Evolutionary conservation across 2,888 invertebrate species (phyloP), one percentile per base, ranked within the genome.

Genomic region (Lepidocyrtoides sp.): DNA sequence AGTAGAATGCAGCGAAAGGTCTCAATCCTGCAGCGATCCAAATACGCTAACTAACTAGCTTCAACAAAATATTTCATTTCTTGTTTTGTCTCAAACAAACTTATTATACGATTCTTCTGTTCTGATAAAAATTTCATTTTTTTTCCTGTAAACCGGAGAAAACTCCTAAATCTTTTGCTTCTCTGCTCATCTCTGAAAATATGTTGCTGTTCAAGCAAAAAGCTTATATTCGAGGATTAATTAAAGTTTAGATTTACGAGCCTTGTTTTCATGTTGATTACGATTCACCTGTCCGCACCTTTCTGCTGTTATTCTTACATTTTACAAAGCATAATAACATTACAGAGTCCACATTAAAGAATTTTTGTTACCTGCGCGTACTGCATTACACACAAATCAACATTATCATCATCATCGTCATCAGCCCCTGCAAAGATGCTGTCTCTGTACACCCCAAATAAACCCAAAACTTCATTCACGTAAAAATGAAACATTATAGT

Each of bases 241-340:
- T 93, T 93, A 93, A 93, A 93, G 57, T 92, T 81, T 86, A 93
- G 93, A 93, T 93, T 93, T 93, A 93, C 93, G 93, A 92, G 86
- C 87, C 57, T 89, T 84, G 69, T 79, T 87, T 92, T 81, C 63
- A 63, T 10, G 10, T 79, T 81, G 85, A 92, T 88, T 83, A 91
- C 83, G 89, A 92, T 91, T 91, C 91, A 91, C 92, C 92, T 93
- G 93, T 93, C 93, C 93, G 93, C 93, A 92, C 92, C 91, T 72
- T 77, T 81, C 5, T 48, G 48, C 32, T 85, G 69, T 72, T 32
- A 36, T 36, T 36, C 36, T 36, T 44, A 23, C 26, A 26, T 75
- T 54, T 36, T 36, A 36, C 36, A 36, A 4, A 7, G 36, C 2
- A 7, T 36, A 36, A n/a, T 2, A 23, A 23, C 60, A 60, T 60